These are phyloP conservation scores for Drosophila lini DNA, from an alignment of 1,140 invertebrate genomes.

Conservation along the genomic window DNA sequence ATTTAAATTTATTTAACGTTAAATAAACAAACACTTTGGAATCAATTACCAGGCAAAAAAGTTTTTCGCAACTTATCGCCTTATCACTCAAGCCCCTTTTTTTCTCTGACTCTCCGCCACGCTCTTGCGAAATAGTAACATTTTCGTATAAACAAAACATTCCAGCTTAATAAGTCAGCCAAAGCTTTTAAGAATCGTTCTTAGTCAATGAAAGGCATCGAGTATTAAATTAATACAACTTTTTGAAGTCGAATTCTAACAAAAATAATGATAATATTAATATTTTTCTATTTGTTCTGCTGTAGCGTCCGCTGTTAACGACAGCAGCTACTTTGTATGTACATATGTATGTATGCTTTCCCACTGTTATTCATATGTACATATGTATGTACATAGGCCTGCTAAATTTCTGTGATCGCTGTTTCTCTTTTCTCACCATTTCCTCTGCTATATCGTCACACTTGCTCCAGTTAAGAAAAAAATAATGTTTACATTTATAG, in stretches of 20 bases:
- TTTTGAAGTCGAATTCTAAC: not conserved
- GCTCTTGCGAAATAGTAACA: not conserved
- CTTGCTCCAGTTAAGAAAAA: constrained; percentile 18
- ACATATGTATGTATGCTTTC: too few relatives aligned
- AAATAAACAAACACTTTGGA: constrained; percentile 15
- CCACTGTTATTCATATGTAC: not conserved
- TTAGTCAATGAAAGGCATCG: not conserved
- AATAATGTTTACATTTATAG: constrained; percentile 13
- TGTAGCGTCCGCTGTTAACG: not conserved
- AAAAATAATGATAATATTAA: too few relatives aligned
- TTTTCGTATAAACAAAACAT: constrained; percentile 7
- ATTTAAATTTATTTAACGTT: not conserved
- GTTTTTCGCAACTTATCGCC: constrained; percentile 15
- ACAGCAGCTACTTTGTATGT: too few relatives aligned
- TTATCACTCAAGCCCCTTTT: constrained; percentile 18
- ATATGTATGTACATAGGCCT: not conserved
- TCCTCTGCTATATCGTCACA: not conserved
- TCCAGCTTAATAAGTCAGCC: not conserved
- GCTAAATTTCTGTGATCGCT: constrained; percentile 6
- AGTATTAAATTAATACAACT: not conserved
- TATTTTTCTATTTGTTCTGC: too few relatives aligned
- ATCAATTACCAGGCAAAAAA: constrained; percentile 23
- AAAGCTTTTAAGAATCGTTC: not conserved
- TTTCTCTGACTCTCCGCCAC: not conserved
- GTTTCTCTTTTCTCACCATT: not conserved